Conservation (phyloP, 2,888 invertebrate genomes). For the Parnassius glacialis region DNA sequence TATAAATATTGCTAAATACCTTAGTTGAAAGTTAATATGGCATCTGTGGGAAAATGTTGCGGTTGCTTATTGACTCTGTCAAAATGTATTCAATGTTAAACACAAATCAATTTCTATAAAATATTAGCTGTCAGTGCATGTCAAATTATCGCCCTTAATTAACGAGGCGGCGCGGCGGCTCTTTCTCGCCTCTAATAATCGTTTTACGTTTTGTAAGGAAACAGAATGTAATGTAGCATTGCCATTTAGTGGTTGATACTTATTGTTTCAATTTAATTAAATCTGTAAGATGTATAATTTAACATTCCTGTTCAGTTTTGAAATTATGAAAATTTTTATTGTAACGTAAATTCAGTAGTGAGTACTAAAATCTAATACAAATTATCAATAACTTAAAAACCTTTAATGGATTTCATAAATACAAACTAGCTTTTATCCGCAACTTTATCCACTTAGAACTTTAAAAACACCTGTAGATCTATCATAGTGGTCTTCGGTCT, state of each 20-base stretch:
- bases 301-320: no score
- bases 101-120: constrained; percentile 78
- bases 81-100: constrained; percentile 78
- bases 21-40: no score
- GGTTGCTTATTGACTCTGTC: constrained; percentile 79
- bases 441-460: no score
- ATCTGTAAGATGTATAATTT: neutral
- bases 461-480: no score
- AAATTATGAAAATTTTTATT: no score
- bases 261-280: neutral
- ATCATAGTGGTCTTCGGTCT: no score
- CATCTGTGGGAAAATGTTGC: constrained; percentile 46
- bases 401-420: no score
- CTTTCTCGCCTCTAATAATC: constrained; percentile 64
- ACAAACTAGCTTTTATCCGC: no score
- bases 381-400: no score
- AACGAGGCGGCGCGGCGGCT: constrained; percentile 56
- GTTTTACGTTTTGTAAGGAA: constrained; percentile 47
- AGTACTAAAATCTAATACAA: no score
- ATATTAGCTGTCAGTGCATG: constrained; percentile 75
- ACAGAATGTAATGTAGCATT: constrained; percentile 42
- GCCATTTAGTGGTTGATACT: neutral
- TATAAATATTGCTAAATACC: no score
- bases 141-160: constrained; percentile 75
- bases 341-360: no score